Conservation (phyloP, 2,797 vertebrate genomes). For the Myripristis jacobus region DNA sequence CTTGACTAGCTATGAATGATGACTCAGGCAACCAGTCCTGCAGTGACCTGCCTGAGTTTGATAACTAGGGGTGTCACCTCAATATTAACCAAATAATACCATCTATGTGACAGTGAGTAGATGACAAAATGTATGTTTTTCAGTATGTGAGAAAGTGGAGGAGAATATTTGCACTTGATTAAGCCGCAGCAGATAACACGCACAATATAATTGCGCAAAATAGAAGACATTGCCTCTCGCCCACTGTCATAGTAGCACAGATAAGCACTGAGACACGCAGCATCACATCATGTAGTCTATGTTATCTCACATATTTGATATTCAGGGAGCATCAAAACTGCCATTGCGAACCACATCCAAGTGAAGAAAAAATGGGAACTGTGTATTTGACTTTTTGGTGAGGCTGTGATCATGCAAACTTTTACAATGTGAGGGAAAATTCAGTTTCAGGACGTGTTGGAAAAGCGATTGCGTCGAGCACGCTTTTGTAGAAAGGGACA, state of each 20-base stretch:
- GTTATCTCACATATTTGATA: background rate
- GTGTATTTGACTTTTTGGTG: background rate
- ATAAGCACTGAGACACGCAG: background rate
- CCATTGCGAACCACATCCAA: background rate
- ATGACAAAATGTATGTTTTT: background rate
- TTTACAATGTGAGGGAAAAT: background rate
- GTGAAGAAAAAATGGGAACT: background rate
- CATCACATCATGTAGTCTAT: background rate
- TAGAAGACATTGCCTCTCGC: background rate
- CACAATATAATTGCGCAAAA: conserved; percentile 44
- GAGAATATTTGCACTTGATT: background rate
- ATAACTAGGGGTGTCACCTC: conserved; percentile 60
- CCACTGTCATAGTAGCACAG: background rate
- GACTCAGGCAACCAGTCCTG: conserved; percentile 76
- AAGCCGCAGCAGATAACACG: conserved; percentile 35
- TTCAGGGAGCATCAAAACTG: background rate
- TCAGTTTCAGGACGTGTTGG: background rate
- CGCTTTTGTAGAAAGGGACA: background rate
- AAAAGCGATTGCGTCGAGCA: background rate
- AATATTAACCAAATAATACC: conserved; percentile 42
- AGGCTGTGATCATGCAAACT: background rate
- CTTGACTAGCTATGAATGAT: conserved; percentile 75
- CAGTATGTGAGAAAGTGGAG: conserved; percentile 1
- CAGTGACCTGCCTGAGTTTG: conserved; percentile 75
- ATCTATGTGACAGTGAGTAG: background rate